Conservation (phyloP, 2,888 invertebrate species). For the Leptinotarsa peninsularis region DNA sequence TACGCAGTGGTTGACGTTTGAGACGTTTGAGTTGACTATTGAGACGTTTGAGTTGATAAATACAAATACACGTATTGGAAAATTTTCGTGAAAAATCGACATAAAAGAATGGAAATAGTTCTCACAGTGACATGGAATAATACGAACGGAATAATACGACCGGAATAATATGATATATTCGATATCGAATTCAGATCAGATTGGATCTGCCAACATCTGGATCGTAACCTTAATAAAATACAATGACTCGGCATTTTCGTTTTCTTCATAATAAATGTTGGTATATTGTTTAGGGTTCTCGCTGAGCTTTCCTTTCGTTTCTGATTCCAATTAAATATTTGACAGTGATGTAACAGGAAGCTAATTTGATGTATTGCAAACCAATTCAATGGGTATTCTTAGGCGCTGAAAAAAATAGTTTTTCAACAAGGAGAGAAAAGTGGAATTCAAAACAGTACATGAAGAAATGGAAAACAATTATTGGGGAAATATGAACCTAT, state of each 20-base stretch:
- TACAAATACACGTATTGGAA: background rate
- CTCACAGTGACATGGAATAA: slow-evolving; percentile 13
- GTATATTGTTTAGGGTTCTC: slow-evolving; percentile 4
- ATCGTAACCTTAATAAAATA: slow-evolving; percentile 14
- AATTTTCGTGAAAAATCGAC: background rate
- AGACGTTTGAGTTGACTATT: no score
- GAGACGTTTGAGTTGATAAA: no score
- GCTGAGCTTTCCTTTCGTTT: background rate
- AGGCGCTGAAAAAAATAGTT: no score
- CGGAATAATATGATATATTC: slow-evolving; percentile 11
- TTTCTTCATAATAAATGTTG: slow-evolving; percentile 4
- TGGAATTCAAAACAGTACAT: no score
- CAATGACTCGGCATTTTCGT: slow-evolving; percentile 16
- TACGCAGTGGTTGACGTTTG: no score
- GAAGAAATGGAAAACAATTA: no score
- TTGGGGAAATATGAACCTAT: no score
- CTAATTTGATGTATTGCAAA: background rate
- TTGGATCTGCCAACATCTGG: slow-evolving; percentile 17
- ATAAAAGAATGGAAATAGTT: background rate
- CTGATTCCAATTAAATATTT: background rate
- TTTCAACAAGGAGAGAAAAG: no score
- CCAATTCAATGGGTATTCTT: background rate
- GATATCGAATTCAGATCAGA: slow-evolving; percentile 8
- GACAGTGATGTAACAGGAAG: background rate
- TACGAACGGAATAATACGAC: background rate